phyloP scores from a whole-genome alignment of 2,797 vertebrate genomes.

The Dicrostonyx torquatus region DNA sequence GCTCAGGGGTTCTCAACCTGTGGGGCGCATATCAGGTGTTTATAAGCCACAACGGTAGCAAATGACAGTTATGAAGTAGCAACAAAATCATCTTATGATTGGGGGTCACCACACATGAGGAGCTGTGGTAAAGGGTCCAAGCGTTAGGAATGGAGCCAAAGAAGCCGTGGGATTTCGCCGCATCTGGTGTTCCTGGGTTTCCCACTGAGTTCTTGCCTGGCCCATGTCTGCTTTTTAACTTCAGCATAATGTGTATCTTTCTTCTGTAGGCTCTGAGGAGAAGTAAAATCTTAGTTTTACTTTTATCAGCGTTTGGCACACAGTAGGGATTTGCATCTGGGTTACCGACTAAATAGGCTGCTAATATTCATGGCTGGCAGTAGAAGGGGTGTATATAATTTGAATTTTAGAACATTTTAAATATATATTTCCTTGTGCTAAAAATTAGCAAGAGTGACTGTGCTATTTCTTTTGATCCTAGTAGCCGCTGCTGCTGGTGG shows the following conservation, averaged over 20 bases:
- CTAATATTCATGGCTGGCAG: not conserved
- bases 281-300: slow-evolving; percentile 23
- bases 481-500: slow-evolving; percentile 80
- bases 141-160: not conserved
- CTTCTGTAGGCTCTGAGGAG: not conserved
- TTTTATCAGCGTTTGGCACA: slow-evolving; percentile 13
- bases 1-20: not conserved
- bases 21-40: not conserved
- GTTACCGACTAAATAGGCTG: not conserved
- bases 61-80: not conserved
- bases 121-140: not conserved
- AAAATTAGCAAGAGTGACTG: slow-evolving; percentile 44
- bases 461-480: slow-evolving; percentile 74
- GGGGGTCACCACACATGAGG: not conserved
- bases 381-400: slow-evolving; percentile 31
- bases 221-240: not conserved
- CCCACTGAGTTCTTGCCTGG: not conserved
- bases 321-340: not conserved
- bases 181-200: slow-evolving; percentile 20
- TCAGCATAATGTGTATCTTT: not conserved
- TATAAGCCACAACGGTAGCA: not conserved
- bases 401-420: slow-evolving; percentile 52
- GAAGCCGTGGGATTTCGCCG: slow-evolving; percentile 41
- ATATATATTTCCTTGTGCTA: slow-evolving; percentile 12
- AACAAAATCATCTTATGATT: not conserved